Conservation (phyloP, 2,113 vertebrate genomes). For the Alouatta palliata region DNA sequence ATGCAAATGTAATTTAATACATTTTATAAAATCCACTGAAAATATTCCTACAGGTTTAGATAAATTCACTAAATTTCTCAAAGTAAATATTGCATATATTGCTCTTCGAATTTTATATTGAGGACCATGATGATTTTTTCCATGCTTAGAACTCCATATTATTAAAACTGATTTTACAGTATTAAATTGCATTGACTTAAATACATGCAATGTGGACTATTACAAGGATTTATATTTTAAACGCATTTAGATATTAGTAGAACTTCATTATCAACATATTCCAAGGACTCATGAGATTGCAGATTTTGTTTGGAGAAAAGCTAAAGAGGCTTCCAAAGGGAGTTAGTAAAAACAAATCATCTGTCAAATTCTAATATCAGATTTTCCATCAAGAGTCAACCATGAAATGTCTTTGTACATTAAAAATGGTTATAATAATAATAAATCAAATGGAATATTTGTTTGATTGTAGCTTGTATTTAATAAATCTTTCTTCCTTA, state of each 20-base stretch:
- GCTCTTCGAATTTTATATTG: slow-evolving; percentile 5
- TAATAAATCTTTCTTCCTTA: not conserved
- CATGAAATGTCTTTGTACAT: slow-evolving; percentile 45
- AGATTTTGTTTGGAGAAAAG: slow-evolving; percentile 45
- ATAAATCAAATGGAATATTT: not conserved
- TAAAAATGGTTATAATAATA: not conserved
- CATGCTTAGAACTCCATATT: not conserved
- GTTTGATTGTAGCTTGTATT: not conserved
- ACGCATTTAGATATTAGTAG: slow-evolving; percentile 66
- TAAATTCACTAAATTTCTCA: not conserved
- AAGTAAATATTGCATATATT: not conserved
- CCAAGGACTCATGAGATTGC: slow-evolving; percentile 39
- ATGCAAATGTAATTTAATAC: slow-evolving; percentile 31
- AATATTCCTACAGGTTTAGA: not conserved
- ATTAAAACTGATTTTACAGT: not conserved
- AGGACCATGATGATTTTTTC: not conserved
- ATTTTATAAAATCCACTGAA: slow-evolving; percentile 19
- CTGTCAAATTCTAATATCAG: slow-evolving; percentile 46
- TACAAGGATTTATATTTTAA: slow-evolving; percentile 50
- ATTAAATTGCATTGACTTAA: not conserved
- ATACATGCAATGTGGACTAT: not conserved
- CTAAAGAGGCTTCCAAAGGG: slow-evolving; percentile 19
- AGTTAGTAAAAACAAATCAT: slow-evolving; percentile 49
- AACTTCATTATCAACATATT: slow-evolving; percentile 25
- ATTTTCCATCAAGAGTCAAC: not conserved